A percentile compares a stretch with the other conserved stretches of the same genome.
Conservation (phyloP, 2,888 invertebrate genomes). For the Plemyria rubiginata region DNA sequence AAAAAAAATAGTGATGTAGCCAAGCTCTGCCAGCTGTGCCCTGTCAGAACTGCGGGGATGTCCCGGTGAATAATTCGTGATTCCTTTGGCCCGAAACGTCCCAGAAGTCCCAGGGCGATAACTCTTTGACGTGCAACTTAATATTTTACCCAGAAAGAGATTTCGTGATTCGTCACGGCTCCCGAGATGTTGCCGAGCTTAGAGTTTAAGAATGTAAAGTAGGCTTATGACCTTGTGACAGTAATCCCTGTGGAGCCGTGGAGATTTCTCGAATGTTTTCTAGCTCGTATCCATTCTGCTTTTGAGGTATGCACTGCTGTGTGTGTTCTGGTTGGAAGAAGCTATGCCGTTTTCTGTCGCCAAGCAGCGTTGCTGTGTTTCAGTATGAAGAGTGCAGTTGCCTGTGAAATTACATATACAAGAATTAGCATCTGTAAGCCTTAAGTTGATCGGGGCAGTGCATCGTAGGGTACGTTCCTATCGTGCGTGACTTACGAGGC, state of each 20-base stretch:
- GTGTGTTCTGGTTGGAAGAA: no score
- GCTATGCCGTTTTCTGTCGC: no score
- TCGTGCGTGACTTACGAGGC: no score
- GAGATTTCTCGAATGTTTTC: background rate
- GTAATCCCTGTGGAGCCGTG: background rate
- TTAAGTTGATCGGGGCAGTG: no score
- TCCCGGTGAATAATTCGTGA: conserved; percentile 38
- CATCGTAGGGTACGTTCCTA: no score
- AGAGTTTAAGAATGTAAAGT: conserved; percentile 5
- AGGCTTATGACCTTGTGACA: background rate
- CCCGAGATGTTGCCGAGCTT: conserved; percentile 13
- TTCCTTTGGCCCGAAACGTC: conserved; percentile 30
- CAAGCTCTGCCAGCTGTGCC: conserved; percentile 1
- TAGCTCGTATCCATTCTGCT: background rate
- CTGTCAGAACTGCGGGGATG: conserved; percentile 20
- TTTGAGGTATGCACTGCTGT: background rate
- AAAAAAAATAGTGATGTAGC: background rate
- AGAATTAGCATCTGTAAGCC: no score
- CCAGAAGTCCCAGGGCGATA: conserved; percentile 42
- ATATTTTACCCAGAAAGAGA: conserved; percentile 43
- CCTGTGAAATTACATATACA: no score
- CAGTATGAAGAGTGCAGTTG: no score
- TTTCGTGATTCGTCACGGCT: conserved; percentile 30
- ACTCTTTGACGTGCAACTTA: conserved; percentile 44
- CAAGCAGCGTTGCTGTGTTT: no score